Percentiles rank a stretch among this genome's conserved stretches.
Evolutionary conservation across 1,140 invertebrate species (phyloP).

Genomic region (Drosophila bocki): DNA sequence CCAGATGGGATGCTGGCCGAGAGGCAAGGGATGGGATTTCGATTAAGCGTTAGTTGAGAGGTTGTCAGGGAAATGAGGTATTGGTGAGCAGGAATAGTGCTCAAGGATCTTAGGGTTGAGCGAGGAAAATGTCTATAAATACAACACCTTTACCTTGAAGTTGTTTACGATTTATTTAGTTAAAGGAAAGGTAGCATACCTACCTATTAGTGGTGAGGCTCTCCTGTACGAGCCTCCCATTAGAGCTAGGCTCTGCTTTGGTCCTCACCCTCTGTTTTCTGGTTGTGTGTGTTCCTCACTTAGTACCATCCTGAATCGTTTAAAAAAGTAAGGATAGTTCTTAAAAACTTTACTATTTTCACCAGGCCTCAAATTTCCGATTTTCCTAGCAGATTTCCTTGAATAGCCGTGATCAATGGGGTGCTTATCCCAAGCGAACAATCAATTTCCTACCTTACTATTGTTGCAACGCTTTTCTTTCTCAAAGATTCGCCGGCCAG

Average conservation of each 20-base stretch:
- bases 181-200: too few species aligned
- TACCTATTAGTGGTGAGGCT: too few species aligned
- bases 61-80: conserved; percentile 2
- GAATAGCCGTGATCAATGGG: conserved; percentile 16
- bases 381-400: background rate
- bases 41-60: conserved; percentile 11
- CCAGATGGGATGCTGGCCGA: conserved; percentile 2
- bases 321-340: too few species aligned
- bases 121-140: background rate
- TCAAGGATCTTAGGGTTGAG: too few species aligned
- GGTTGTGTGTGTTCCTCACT: too few species aligned
- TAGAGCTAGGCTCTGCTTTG: too few species aligned
- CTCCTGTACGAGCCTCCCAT: too few species aligned
- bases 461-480: conserved; percentile 18
- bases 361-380: background rate
- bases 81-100: background rate
- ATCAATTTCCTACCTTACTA: conserved; percentile 46
- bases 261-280: too few species aligned
- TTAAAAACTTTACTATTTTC: background rate
- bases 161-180: too few species aligned
- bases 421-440: conserved; percentile 29
- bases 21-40: conserved; percentile 3
- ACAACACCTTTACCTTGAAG: background rate
- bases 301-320: too few species aligned
- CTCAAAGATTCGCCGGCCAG: conserved; percentile 13